These are phyloP conservation scores for Diarsia mendica DNA, from an alignment of 2,888 invertebrate species.

Conservation along the genomic window DNA sequence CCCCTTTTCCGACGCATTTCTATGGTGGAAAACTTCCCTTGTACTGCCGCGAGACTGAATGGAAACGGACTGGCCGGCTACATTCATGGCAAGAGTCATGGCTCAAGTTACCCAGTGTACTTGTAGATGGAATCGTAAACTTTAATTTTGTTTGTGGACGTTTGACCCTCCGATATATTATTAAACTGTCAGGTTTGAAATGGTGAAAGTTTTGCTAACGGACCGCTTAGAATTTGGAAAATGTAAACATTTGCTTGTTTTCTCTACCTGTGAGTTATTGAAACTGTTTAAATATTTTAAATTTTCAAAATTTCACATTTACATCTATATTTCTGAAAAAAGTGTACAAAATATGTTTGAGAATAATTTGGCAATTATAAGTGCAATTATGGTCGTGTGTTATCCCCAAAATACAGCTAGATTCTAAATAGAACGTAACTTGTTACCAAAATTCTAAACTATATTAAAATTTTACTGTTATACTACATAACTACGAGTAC, in stretches of 20 bases:
- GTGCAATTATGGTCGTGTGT: neutral
- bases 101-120: conserved; percentile 26
- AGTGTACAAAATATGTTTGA: no score
- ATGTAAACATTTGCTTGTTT: conserved; percentile 3
- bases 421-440: neutral
- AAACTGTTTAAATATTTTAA: neutral
- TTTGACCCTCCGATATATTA: conserved; percentile 26
- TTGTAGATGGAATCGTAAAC: conserved; percentile 14
- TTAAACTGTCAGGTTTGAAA: conserved; percentile 29
- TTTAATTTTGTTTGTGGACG: conserved; percentile 27
- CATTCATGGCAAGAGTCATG: conserved; percentile 32
- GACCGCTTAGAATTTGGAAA: conserved; percentile 6
- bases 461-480: no score
- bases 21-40: conserved; percentile 33
- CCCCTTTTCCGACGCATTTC: conserved; percentile 9
- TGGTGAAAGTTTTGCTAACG: conserved; percentile 14
- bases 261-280: neutral
- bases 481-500: no score
- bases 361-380: neutral
- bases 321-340: neutral
- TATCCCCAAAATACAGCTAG: neutral
- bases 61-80: conserved; percentile 38
- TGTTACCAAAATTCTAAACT: neutral
- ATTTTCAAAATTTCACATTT: neutral
- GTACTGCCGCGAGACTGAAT: conserved; percentile 34